These are phyloP conservation scores for Cistogaster globosa DNA, from an alignment of 2,888 invertebrate species.

Conservation along the genomic window DNA sequence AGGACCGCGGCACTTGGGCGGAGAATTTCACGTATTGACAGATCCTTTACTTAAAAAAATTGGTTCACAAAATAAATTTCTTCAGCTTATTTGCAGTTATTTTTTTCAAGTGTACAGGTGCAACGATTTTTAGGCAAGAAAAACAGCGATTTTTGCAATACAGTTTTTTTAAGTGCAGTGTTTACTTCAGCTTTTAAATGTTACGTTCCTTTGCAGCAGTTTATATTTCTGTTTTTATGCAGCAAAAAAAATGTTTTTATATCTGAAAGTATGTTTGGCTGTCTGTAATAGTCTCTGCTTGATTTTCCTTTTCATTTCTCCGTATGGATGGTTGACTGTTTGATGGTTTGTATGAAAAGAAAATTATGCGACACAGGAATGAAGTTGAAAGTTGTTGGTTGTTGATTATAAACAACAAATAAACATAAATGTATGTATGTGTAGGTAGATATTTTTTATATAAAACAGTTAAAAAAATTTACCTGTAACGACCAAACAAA, in stretches of 20 bases:
- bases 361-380: constrained; percentile 67
- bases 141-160: constrained; percentile 1
- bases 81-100: too few relatives aligned
- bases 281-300: not conserved
- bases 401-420: constrained; percentile 32
- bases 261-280: not conserved
- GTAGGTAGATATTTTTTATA: not conserved
- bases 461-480: not conserved
- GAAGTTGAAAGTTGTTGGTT: constrained; percentile 64
- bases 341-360: constrained; percentile 59
- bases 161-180: constrained; percentile 40
- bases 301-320: constrained; percentile 8
- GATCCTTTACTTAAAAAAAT: too few relatives aligned
- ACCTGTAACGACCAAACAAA: not conserved
- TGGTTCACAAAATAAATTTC: too few relatives aligned
- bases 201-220: constrained; percentile 23
- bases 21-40: too few relatives aligned
- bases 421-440: not conserved
- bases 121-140: not conserved
- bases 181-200: constrained; percentile 31
- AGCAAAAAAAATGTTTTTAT: constrained; percentile 19
- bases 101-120: constrained; percentile 7
- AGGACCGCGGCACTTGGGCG: too few relatives aligned
- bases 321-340: constrained; percentile 48
- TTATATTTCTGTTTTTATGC: constrained; percentile 37